Evolutionary conservation across 2,113 vertebrate genomes (phyloP).

Genomic region (Strix aluco): DNA sequence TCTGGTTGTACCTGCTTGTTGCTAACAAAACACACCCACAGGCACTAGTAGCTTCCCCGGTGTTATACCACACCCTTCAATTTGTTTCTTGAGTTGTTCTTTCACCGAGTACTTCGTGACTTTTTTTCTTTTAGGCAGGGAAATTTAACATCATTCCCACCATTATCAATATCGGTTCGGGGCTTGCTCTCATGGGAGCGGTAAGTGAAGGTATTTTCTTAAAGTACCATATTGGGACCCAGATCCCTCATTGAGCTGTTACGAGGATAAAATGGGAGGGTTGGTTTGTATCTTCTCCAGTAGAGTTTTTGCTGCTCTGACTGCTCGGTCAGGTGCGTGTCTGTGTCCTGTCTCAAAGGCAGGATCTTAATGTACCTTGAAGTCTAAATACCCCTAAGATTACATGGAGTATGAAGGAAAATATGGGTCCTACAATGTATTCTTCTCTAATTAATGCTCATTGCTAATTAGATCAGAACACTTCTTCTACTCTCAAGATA

Average conservation of each 20-base stretch:
- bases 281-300: background rate
- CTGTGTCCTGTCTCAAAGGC: background rate
- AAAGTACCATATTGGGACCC: background rate
- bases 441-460: background rate
- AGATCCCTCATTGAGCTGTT: background rate
- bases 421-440: background rate
- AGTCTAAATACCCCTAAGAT: background rate
- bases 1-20: background rate
- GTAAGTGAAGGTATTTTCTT: constrained; percentile 78
- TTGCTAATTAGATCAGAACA: background rate
- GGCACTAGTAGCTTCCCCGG: background rate
- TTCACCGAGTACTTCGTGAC: background rate
- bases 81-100: background rate
- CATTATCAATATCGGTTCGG: constrained; percentile 90
- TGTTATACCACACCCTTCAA: background rate
- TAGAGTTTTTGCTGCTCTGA: background rate
- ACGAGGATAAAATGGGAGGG: rapidly evolving
- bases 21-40: background rate
- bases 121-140: constrained; percentile 83
- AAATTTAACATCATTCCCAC: constrained; percentile 95
- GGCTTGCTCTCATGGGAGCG: constrained; percentile 88
- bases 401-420: background rate
- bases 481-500: background rate
- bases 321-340: background rate
- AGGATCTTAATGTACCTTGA: background rate